These are phyloP conservation scores for Drosophila subquinaria DNA, from an alignment of 2,888 invertebrate genomes.

Conservation along the genomic window DNA sequence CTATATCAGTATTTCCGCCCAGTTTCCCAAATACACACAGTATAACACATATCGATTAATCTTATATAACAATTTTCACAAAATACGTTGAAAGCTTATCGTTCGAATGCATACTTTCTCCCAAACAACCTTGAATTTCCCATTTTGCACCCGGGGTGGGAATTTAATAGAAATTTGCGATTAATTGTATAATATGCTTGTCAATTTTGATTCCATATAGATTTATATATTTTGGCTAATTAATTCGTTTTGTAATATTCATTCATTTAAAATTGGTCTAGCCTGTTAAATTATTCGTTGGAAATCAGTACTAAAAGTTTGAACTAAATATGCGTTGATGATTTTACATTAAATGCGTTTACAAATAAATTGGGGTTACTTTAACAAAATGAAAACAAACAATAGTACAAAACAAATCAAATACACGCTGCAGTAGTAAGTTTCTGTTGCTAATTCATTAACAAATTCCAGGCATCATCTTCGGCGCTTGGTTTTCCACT, in stretches of 20 bases:
- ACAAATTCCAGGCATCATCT: constrained; percentile 88
- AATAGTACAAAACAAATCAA: constrained; percentile 56
- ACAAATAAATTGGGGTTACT: constrained; percentile 48
- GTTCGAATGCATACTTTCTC: background rate
- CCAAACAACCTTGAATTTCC: background rate
- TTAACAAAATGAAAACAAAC: constrained; percentile 55
- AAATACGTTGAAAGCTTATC: background rate
- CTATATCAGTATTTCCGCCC: background rate
- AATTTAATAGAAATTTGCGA: background rate
- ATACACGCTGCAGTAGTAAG: constrained; percentile 31
- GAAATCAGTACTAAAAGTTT: constrained; percentile 40
- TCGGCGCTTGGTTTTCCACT: constrained; percentile 86
- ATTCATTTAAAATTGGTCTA: constrained; percentile 79
- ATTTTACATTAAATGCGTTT: constrained; percentile 76
- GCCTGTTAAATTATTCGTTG: constrained; percentile 58
- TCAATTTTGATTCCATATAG: constrained; percentile 34
- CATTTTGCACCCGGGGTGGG: no score
- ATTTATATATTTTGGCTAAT: constrained; percentile 69
- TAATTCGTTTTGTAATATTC: constrained; percentile 63
- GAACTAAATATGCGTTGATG: constrained; percentile 49
- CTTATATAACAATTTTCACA: background rate
- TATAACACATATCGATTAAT: constrained; percentile 2
- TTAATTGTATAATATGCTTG: background rate
- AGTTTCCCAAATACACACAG: background rate
- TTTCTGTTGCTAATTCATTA: constrained; percentile 86